Percentiles rank a stretch among this genome's conserved stretches.
phyloP scores from a whole-genome alignment of 1,140 invertebrate species.

The Drosophila pseudoananassae region DNA sequence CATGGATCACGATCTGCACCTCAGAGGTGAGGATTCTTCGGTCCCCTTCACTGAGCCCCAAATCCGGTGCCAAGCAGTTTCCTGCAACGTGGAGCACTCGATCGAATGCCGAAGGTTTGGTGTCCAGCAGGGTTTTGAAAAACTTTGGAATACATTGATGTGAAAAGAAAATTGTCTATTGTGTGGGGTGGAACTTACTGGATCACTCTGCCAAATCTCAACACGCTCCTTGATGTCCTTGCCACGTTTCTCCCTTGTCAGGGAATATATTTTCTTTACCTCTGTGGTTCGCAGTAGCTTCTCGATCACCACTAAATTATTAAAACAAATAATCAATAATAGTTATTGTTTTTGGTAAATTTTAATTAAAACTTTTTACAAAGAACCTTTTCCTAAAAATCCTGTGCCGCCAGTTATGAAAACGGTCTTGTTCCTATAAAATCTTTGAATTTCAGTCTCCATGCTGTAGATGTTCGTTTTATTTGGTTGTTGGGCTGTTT shows the following conservation, averaged over 20 bases:
- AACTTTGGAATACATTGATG: slow-evolving; percentile 10
- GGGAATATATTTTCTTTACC: slow-evolving; percentile 89
- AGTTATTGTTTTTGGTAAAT: neutral
- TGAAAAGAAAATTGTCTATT: neutral
- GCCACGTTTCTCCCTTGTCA: slow-evolving; percentile 91
- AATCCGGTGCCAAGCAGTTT: slow-evolving; percentile 85
- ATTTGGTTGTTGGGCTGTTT: neutral
- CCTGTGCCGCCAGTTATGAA: slow-evolving; percentile 32
- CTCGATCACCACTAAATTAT: slow-evolving; percentile 87
- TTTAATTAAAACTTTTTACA: neutral
- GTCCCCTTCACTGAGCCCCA: slow-evolving; percentile 89
- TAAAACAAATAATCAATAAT: too few species aligned
- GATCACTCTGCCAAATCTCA: slow-evolving; percentile 87
- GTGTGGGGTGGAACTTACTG: slow-evolving; percentile 30
- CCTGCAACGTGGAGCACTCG: slow-evolving; percentile 85
- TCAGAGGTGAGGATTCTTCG: slow-evolving; percentile 50
- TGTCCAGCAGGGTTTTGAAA: slow-evolving; percentile 25
- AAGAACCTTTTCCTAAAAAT: slow-evolving; percentile 32
- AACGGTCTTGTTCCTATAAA: slow-evolving; percentile 27
- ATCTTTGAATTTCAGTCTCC: slow-evolving; percentile 28
- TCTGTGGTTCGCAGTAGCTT: slow-evolving; percentile 91
- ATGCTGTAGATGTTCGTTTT: neutral
- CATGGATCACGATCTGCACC: slow-evolving; percentile 91
- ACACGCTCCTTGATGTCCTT: slow-evolving; percentile 88
- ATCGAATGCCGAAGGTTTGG: slow-evolving; percentile 15